Evolutionary conservation across 2,888 invertebrate genomes (phyloP).

Genomic region (Nysson spinosus): DNA sequence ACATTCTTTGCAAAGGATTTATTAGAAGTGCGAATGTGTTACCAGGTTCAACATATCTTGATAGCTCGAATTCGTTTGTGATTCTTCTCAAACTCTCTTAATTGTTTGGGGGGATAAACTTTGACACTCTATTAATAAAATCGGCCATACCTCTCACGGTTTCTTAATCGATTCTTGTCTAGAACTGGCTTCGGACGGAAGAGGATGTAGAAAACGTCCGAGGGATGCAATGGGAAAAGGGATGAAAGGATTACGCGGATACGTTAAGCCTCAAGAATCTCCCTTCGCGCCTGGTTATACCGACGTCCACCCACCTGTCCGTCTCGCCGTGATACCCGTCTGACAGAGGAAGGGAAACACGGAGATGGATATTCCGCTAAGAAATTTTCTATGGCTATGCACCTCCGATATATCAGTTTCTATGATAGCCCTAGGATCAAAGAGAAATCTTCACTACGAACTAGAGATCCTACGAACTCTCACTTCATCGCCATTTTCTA

Average conservation of each 20-base stretch:
- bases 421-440: slow-evolving; percentile 42
- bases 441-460: slow-evolving; percentile 28
- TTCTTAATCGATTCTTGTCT: slow-evolving; percentile 30
- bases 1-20: too few relatives aligned
- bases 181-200: slow-evolving; percentile 24
- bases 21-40: too few relatives aligned
- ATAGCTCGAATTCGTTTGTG: too few relatives aligned
- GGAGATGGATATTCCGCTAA: slow-evolving; percentile 45
- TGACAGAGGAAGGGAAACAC: slow-evolving; percentile 51
- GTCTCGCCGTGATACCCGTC: slow-evolving; percentile 57
- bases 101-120: too few relatives aligned
- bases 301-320: slow-evolving; percentile 67
- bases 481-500: too few relatives aligned
- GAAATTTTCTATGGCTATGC: slow-evolving; percentile 55
- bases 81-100: too few relatives aligned
- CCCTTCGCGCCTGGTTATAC: slow-evolving; percentile 61
- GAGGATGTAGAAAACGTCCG: slow-evolving; percentile 58
- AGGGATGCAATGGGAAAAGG: slow-evolving; percentile 67
- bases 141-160: too few relatives aligned
- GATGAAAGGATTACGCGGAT: slow-evolving; percentile 73
- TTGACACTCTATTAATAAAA: too few relatives aligned
- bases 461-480: slow-evolving; percentile 42
- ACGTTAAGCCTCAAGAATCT: slow-evolving; percentile 72
- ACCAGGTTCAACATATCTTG: too few relatives aligned
- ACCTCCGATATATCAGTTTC: slow-evolving; percentile 45